Conservation (phyloP, 2,797 vertebrate genomes). For the Capromys pilorides region DNA sequence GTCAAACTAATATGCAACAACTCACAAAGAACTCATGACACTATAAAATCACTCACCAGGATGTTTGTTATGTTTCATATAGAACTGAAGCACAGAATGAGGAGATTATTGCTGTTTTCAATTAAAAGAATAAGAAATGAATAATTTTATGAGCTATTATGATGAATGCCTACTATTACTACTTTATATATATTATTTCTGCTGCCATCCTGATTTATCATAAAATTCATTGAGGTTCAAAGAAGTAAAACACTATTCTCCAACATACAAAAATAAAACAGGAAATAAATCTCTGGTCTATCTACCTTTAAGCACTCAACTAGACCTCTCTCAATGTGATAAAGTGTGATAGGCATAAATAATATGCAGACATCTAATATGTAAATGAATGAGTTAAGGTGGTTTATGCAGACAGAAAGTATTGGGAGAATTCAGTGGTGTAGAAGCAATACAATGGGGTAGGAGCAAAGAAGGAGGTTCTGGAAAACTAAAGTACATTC, state of each 20-base stretch:
- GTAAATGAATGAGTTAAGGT: background rate
- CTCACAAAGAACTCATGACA: background rate
- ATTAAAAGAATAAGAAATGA: constrained; percentile 22
- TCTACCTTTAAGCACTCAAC: background rate
- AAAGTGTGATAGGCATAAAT: background rate
- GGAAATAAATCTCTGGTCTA: background rate
- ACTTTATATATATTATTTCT: background rate
- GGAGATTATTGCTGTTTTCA: background rate
- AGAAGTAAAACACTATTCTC: background rate
- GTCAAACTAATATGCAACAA: background rate
- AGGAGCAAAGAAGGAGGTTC: background rate
- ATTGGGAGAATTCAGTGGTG: background rate
- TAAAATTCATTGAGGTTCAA: constrained; percentile 7
- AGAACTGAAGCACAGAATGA: constrained; percentile 25
- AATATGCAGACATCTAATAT: background rate
- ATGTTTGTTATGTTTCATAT: constrained; percentile 7
- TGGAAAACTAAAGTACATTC: background rate
- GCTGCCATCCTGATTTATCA: background rate
- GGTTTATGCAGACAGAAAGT: background rate
- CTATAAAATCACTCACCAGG: background rate
- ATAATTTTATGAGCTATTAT: background rate
- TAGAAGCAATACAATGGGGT: background rate
- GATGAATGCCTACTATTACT: background rate
- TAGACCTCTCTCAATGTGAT: background rate
- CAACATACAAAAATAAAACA: background rate